phyloP scores from a whole-genome alignment of 1,140 invertebrate genomes.

The Hypothenemus hampei region DNA sequence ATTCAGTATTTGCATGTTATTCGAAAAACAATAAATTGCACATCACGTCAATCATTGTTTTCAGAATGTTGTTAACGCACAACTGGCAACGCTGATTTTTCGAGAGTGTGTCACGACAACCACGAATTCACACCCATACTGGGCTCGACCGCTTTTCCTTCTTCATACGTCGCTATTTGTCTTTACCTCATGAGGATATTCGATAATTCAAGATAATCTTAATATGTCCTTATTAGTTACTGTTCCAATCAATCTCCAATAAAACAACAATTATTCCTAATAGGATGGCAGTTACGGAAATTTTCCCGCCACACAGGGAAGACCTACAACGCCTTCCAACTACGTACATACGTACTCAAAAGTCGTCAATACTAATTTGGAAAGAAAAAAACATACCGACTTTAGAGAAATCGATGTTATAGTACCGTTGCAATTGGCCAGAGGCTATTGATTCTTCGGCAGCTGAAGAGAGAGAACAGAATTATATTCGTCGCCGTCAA shows the following conservation, averaged over 20 bases:
- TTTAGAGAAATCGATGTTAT: constrained; percentile 32
- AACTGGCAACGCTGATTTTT: constrained; percentile 15
- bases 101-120: constrained; percentile 23
- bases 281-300: too few species aligned
- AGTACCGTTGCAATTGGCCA: constrained; percentile 39
- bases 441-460: constrained; percentile 21
- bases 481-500: too few species aligned
- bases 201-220: constrained; percentile 11
- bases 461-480: not conserved
- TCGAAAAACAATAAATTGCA: too few species aligned
- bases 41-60: too few species aligned
- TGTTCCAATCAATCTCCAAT: too few species aligned
- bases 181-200: too few species aligned
- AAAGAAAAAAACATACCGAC: not conserved
- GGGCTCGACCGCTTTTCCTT: constrained; percentile 19
- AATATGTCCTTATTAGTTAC: constrained; percentile 4
- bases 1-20: too few species aligned
- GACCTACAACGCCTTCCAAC: too few species aligned
- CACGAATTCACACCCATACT: constrained; percentile 27
- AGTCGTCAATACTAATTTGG: too few species aligned
- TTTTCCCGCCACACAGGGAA: too few species aligned
- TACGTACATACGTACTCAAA: too few species aligned
- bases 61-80: not conserved
- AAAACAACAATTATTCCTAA: too few species aligned
- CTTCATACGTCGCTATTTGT: constrained; percentile 10